Evolutionary conservation across 2,888 invertebrate genomes (phyloP).

Genomic region (Oscheius sp.): DNA sequence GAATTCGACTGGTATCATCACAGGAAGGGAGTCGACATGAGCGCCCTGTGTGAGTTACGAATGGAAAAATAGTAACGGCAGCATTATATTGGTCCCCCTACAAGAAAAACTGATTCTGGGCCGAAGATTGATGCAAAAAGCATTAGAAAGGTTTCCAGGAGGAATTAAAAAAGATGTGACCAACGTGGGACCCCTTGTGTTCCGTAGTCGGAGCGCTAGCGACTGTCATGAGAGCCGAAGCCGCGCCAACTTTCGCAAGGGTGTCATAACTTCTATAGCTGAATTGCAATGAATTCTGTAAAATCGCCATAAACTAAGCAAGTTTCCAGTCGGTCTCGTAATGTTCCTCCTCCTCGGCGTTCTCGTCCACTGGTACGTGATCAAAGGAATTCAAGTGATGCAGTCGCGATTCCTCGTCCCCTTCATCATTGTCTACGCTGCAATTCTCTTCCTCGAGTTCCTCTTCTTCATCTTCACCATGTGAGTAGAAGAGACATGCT

Average conservation of each 20-base stretch:
- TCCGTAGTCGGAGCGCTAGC: too few species aligned
- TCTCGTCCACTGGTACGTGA: conserved; percentile 59
- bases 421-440: conserved; percentile 66
- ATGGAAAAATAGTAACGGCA: neutral
- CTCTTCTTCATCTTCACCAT: conserved; percentile 51
- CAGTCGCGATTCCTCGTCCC: conserved; percentile 61
- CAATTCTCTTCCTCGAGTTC: conserved; percentile 58
- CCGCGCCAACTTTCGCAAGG: too few species aligned
- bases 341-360: conserved; percentile 62
- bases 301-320: neutral
- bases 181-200: too few species aligned
- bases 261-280: too few species aligned
- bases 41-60: conserved; percentile 50
- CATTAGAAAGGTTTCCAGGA: too few species aligned
- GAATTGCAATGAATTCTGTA: too few species aligned
- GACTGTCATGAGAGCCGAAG: too few species aligned
- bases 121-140: too few species aligned
- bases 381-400: conserved; percentile 43
- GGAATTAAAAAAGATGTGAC: too few species aligned
- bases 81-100: too few species aligned
- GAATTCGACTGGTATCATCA: conserved; percentile 72
- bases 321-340: conserved; percentile 59
- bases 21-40: conserved; percentile 62
- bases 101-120: too few species aligned
- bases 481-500: conserved; percentile 36